These are phyloP conservation scores for Acanthococcus lagerstroemiae DNA, from an alignment of 2,888 invertebrate genomes.

Conservation along the genomic window DNA sequence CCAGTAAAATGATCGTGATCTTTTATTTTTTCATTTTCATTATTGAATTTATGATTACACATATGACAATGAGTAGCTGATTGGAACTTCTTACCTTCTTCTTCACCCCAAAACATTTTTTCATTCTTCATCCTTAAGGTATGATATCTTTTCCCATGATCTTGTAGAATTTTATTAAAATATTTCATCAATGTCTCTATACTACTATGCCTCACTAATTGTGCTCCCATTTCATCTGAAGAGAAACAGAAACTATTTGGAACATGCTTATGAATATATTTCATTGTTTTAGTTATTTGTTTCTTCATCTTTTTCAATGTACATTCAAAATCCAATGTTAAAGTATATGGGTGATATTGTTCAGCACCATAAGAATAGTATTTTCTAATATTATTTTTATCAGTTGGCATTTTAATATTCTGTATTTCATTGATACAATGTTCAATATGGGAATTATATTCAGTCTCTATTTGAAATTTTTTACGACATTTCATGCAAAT, in stretches of 20 bases:
- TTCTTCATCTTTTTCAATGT: constrained; percentile 9
- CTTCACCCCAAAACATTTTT: neutral
- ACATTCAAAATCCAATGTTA: constrained; percentile 12
- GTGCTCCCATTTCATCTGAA: neutral
- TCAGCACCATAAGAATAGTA: constrained; percentile 11
- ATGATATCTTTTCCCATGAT: neutral
- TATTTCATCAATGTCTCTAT: constrained; percentile 6
- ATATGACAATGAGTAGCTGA: neutral
- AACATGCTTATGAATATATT: constrained; percentile 17
- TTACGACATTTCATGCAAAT: constrained; percentile 7
- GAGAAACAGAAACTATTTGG: constrained; percentile 17
- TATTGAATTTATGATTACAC: too few relatives aligned
- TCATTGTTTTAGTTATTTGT: constrained; percentile 22
- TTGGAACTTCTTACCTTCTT: constrained; percentile 7
- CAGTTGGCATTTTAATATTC: constrained; percentile 17
- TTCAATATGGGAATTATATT: constrained; percentile 19
- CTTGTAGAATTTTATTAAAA: constrained; percentile 1
- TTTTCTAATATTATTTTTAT: constrained; percentile 8
- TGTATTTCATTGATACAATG: constrained; percentile 9
- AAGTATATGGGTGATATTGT: constrained; percentile 20
- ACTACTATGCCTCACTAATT: constrained; percentile 9
- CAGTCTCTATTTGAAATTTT: neutral
- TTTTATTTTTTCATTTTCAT: too few relatives aligned
- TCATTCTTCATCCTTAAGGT: constrained; percentile 5
- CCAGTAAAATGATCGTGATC: too few relatives aligned